Conservation (phyloP, 2,797 vertebrate genomes). For the Chromobotia macracanthus region DNA sequence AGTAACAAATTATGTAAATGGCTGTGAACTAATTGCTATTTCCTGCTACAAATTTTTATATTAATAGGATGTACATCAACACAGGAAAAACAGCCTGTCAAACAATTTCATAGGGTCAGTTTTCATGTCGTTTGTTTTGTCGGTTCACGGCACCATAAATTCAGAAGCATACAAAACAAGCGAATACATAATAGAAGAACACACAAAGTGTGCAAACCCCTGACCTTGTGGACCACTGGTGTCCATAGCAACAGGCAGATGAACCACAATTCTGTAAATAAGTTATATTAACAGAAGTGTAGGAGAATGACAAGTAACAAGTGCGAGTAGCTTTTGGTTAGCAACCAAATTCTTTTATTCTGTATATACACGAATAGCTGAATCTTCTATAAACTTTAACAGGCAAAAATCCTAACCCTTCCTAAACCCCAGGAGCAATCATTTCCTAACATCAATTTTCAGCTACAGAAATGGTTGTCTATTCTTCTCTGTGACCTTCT, state of each 20-base stretch:
- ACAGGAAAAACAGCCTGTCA: neutral
- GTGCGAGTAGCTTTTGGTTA: neutral
- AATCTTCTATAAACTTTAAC: neutral
- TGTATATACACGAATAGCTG: neutral
- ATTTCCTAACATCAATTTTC: constrained; percentile 17
- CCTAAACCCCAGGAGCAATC: neutral
- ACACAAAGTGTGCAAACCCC: neutral
- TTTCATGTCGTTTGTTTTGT: constrained; percentile 8
- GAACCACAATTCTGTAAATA: constrained; percentile 5
- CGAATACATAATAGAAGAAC: neutral
- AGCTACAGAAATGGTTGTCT: constrained; percentile 24
- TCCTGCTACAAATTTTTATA: neutral
- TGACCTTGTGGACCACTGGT: constrained; percentile 9
- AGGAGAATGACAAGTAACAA: neutral
- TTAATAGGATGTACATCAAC: neutral
- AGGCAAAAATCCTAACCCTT: neutral
- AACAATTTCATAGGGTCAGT: neutral
- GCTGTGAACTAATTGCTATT: neutral
- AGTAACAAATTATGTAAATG: neutral
- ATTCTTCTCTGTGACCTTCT: constrained; percentile 42
- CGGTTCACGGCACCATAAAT: neutral
- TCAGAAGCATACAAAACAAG: constrained; percentile 11
- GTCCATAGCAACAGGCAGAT: constrained; percentile 49
- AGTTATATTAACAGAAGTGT: neutral
- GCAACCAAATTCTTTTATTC: neutral